These are phyloP conservation scores for Trogon surrucura DNA, from an alignment of 2,113 vertebrate genomes.

Conservation along the genomic window DNA sequence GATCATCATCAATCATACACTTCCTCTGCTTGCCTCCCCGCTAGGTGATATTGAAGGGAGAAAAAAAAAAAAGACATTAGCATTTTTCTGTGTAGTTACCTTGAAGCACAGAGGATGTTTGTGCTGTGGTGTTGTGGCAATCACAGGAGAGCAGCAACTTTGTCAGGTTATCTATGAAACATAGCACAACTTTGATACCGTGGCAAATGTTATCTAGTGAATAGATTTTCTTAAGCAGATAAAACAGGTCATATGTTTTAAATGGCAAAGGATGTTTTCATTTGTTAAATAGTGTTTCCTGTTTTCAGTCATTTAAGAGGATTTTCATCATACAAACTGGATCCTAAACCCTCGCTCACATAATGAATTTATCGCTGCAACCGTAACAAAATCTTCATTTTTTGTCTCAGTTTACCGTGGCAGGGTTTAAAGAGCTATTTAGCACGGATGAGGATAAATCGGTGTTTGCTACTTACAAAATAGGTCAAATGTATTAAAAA, in stretches of 20 bases:
- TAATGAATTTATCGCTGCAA: not conserved
- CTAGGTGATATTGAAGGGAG: not conserved
- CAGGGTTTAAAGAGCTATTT: not conserved
- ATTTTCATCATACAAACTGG: not conserved
- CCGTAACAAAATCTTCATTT: not conserved
- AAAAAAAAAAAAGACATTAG: not conserved
- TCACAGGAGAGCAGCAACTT: not conserved
- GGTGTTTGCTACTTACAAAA: not conserved
- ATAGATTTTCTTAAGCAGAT: constrained; percentile 26
- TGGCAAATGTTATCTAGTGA: not conserved
- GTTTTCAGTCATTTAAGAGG: not conserved
- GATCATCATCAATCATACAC: not conserved
- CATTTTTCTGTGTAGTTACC: not conserved
- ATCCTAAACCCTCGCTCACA: not conserved
- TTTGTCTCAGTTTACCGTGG: not conserved
- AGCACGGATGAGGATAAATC: not conserved
- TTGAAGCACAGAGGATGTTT: not conserved
- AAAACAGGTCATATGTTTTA: constrained; percentile 5
- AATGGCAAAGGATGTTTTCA: not conserved
- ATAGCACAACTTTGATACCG: not conserved
- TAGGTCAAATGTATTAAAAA: not conserved
- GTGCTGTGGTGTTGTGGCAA: not conserved
- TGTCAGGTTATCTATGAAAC: not conserved
- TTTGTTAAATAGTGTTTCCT: not conserved
- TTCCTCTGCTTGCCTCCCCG: not conserved